A percentile compares a stretch with the other conserved stretches of the same genome.
phyloP scores from a whole-genome alignment of 2,888 invertebrate species.

The Petrophora chlorosata region DNA sequence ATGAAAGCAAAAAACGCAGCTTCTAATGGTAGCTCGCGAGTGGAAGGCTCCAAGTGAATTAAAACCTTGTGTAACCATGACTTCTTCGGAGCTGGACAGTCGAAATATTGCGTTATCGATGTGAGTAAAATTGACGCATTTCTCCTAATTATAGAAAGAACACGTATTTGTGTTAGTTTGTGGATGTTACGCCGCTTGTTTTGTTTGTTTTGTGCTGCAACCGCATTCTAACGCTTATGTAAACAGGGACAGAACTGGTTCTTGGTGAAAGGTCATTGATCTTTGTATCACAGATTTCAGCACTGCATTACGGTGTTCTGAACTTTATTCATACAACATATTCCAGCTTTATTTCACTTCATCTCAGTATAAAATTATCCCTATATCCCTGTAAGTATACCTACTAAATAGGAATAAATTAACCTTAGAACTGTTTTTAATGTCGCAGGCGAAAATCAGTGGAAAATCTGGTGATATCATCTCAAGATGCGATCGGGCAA shows the following conservation, averaged over 20 bases:
- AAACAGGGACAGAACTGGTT: slow-evolving; percentile 31
- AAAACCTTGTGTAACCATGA: slow-evolving; percentile 61
- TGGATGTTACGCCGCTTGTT: slow-evolving; percentile 37
- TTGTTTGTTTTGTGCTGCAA: slow-evolving; percentile 50
- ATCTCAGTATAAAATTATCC: too few species aligned
- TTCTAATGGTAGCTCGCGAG: slow-evolving; percentile 60
- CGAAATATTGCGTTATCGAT: slow-evolving; percentile 78
- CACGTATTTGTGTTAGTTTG: slow-evolving; percentile 50
- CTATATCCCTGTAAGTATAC: too few species aligned
- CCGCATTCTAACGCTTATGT: slow-evolving; percentile 18
- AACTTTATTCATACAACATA: background rate
- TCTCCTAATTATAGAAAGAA: slow-evolving; percentile 62
- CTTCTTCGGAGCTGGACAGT: slow-evolving; percentile 76
- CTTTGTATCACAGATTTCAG: slow-evolving; percentile 16
- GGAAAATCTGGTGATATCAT: slow-evolving; percentile 86
- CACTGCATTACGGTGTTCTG: slow-evolving; percentile 9
- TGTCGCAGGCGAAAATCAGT: slow-evolving; percentile 85
- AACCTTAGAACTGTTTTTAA: too few species aligned
- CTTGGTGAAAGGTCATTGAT: slow-evolving; percentile 40
- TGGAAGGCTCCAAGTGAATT: slow-evolving; percentile 56
- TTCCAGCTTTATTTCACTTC: too few species aligned
- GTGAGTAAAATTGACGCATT: slow-evolving; percentile 68
- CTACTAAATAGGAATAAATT: too few species aligned
- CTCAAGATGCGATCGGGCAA: slow-evolving; percentile 86
- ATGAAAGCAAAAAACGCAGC: slow-evolving; percentile 74